phyloP scores from a whole-genome alignment of 2,113 vertebrate genomes.

The Pachyramphus minor region DNA sequence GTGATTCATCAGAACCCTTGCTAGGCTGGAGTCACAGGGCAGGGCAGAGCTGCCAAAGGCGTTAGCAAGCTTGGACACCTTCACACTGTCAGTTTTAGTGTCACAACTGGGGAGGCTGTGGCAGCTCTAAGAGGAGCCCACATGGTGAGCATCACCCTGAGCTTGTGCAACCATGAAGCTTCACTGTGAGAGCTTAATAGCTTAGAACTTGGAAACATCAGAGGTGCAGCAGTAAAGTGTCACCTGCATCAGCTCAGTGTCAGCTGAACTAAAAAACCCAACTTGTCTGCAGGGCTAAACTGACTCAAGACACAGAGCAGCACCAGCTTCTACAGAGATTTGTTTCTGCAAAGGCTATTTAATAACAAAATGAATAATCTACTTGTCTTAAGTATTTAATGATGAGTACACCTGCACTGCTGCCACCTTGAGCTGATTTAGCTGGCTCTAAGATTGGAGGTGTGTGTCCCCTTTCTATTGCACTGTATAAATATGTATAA shows the following conservation, averaged over 20 bases:
- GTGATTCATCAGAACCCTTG: slow-evolving; percentile 22
- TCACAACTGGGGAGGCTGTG: not conserved
- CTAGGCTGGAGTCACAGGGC: not conserved
- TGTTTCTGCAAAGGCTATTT: not conserved
- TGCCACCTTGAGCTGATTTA: not conserved
- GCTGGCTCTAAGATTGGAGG: not conserved
- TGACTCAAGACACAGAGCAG: not conserved
- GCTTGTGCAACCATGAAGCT: not conserved
- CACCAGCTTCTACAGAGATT: not conserved
- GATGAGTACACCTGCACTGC: not conserved
- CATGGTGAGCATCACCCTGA: not conserved
- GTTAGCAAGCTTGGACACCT: not conserved
- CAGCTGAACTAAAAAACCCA: not conserved
- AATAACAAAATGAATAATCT: not conserved
- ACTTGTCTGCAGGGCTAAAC: not conserved
- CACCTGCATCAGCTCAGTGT: too few species aligned
- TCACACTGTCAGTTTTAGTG: not conserved
- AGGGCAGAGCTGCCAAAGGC: not conserved
- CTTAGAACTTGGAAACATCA: not conserved
- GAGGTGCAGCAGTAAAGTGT: not conserved
- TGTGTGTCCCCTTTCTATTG: not conserved
- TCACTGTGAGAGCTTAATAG: not conserved
- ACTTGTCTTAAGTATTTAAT: not conserved
- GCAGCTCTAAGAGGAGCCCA: not conserved
- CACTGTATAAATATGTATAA: not conserved